Conservation (phyloP, 2,888 invertebrate species). For the Marasmarcha lunaedactyla region DNA sequence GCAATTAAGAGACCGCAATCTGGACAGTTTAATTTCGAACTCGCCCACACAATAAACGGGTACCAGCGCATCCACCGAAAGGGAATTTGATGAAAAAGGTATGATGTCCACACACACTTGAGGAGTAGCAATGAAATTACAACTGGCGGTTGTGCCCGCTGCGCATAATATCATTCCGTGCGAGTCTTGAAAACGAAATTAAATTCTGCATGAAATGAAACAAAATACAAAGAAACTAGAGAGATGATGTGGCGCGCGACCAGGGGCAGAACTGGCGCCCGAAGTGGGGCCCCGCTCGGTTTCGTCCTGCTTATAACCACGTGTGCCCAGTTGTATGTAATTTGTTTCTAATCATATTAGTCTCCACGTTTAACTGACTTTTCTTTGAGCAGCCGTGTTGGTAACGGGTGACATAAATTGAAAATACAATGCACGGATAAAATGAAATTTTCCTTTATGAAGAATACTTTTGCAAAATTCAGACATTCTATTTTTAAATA, state of each 20-base stretch:
- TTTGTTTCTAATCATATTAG: constrained; percentile 65
- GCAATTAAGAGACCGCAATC: constrained; percentile 63
- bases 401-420: not conserved
- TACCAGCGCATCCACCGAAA: constrained; percentile 52
- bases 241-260: constrained; percentile 16
- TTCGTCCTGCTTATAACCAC: constrained; percentile 20
- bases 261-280: no score
- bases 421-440: no score
- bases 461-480: no score
- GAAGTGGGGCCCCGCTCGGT: constrained; percentile 44
- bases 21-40: constrained; percentile 58
- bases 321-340: constrained; percentile 39
- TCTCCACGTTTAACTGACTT: constrained; percentile 7
- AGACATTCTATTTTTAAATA: no score
- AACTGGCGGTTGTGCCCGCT: constrained; percentile 33
- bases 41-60: constrained; percentile 55
- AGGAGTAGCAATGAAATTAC: constrained; percentile 61
- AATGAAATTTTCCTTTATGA: no score
- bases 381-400: not conserved
- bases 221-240: constrained; percentile 66
- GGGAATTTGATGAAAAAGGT: constrained; percentile 68
- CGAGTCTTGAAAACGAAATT: constrained; percentile 70
- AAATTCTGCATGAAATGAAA: constrained; percentile 70
- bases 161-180: constrained; percentile 64
- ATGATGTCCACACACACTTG: constrained; percentile 66